phyloP scores from a whole-genome alignment of 2,797 vertebrate genomes.

The Notolepis coatsorum region DNA sequence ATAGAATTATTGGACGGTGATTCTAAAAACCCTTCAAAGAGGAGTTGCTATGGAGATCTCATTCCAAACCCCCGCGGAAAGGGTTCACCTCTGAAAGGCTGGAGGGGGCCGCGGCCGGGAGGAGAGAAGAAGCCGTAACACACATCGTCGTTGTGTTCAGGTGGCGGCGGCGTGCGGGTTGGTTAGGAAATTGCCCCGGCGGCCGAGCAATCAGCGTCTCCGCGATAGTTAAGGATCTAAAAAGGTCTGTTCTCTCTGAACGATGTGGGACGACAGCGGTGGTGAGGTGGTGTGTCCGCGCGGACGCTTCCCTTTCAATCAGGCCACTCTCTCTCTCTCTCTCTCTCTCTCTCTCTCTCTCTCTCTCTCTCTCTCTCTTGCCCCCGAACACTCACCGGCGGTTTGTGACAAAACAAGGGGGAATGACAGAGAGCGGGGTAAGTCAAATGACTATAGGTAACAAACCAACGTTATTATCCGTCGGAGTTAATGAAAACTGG shows the following conservation, averaged over 20 bases:
- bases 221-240: conserved; percentile 99
- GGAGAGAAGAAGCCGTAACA: conserved; percentile 99
- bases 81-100: conserved; percentile 99
- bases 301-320: conserved; percentile 95
- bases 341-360: conserved; percentile 53
- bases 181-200: conserved; percentile 99
- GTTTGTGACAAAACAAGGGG: conserved; percentile 72
- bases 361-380: no score
- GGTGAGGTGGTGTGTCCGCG: conserved; percentile 91
- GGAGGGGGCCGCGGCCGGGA: conserved; percentile 98
- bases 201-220: conserved; percentile 99
- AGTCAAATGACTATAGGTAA: conserved; percentile 75
- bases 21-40: conserved; percentile 99
- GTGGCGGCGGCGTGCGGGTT: no score
- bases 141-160: conserved; percentile 99
- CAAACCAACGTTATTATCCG: conserved; percentile 78
- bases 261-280: conserved; percentile 99
- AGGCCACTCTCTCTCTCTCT: conserved; percentile 84
- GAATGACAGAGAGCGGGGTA: conserved; percentile 72
- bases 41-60: conserved; percentile 99
- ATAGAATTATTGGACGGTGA: conserved; percentile 99
- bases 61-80: conserved; percentile 99
- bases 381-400: conserved; percentile 52
- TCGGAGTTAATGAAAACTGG: conserved; percentile 66
- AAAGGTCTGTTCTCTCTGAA: conserved; percentile 99